Conservation (phyloP, 2,113 vertebrate species). For the Passer montanus region DNA sequence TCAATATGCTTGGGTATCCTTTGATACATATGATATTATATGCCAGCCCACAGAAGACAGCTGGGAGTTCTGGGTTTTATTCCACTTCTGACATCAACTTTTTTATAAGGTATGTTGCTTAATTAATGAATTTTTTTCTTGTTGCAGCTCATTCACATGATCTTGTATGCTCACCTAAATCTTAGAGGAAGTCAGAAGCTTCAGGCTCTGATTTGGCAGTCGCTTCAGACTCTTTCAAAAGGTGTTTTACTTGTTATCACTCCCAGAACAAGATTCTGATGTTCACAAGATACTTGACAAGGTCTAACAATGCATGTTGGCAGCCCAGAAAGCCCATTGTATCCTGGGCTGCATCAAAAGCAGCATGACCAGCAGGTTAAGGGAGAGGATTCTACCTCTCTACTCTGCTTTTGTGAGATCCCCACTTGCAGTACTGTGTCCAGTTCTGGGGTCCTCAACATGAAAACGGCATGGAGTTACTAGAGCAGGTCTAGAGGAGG, state of each 20-base stretch:
- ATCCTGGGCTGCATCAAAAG: not conserved
- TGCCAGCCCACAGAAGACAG: not conserved
- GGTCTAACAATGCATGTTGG: not conserved
- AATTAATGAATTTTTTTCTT: not conserved
- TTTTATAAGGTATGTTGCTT: not conserved
- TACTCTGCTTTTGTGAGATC: not conserved
- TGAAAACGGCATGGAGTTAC: not conserved
- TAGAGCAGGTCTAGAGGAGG: not conserved
- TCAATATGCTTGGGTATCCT: not conserved
- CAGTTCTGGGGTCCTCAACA: not conserved
- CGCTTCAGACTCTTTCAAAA: not conserved
- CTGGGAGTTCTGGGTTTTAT: not conserved
- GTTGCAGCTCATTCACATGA: not conserved
- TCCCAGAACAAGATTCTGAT: not conserved
- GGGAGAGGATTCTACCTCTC: not conserved
- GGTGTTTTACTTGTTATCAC: rapidly evolving
- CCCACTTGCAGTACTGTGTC: not conserved
- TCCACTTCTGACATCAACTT: not conserved
- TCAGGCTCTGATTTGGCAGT: not conserved
- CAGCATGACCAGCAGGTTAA: not conserved
- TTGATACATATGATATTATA: not conserved
- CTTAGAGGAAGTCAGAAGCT: not conserved
- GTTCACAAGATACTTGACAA: not conserved
- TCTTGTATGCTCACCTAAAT: not conserved
- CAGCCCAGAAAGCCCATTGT: not conserved